phyloP scores from a whole-genome alignment of 2,888 invertebrate species.

The Drosophila mimetica region DNA sequence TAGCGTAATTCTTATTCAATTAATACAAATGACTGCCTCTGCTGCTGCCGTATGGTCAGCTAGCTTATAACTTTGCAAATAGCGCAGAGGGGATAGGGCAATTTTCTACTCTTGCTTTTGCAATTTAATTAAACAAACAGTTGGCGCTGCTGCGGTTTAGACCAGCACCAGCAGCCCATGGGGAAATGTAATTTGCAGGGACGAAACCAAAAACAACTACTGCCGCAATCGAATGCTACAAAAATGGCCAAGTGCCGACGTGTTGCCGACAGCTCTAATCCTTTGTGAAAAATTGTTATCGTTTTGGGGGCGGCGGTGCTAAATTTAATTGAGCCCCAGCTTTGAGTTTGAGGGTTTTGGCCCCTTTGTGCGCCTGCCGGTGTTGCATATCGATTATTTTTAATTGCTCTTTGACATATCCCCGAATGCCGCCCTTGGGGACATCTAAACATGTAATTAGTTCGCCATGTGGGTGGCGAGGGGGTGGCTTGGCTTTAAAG shows the following conservation, averaged over 20 bases:
- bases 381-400: constrained; percentile 59
- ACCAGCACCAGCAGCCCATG: constrained; percentile 45
- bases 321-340: constrained; percentile 58
- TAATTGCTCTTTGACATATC: constrained; percentile 58
- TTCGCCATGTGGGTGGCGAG: constrained; percentile 12
- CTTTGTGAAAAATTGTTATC: constrained; percentile 79
- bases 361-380: constrained; percentile 11
- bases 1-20: constrained; percentile 68
- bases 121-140: constrained; percentile 79
- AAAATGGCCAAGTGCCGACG: constrained; percentile 72
- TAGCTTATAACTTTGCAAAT: constrained; percentile 27
- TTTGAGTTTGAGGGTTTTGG: constrained; percentile 20
- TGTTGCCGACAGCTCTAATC: constrained; percentile 74
- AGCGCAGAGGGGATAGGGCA: neutral
- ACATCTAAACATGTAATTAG: constrained; percentile 37
- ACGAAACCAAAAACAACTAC: constrained; percentile 27
- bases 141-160: constrained; percentile 66
- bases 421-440: constrained; percentile 1
- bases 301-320: constrained; percentile 58
- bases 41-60: constrained; percentile 35
- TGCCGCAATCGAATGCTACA: constrained; percentile 21
- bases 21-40: constrained; percentile 69
- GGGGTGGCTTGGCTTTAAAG: constrained; percentile 11
- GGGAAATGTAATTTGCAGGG: constrained; percentile 75
- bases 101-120: constrained; percentile 42